A percentile compares a stretch with the other conserved stretches of the same genome.
Evolutionary conservation across 2,113 vertebrate genomes (phyloP).

Genomic region (Actinemys pallida): DNA sequence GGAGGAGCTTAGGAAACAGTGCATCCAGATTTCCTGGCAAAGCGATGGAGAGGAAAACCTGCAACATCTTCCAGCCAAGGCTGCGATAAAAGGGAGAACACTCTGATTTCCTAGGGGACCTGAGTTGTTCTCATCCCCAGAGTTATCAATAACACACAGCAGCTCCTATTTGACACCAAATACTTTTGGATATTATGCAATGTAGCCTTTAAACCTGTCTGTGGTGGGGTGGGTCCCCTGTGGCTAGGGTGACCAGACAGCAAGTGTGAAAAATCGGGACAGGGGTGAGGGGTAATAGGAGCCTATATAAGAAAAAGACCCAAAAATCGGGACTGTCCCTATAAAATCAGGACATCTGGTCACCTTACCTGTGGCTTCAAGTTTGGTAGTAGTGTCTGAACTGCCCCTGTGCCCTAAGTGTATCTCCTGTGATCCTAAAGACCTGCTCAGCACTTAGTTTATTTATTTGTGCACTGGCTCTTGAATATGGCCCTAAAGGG

Average conservation of each 20-base stretch:
- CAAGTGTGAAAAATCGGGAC: too few species aligned
- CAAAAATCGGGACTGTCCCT: too few species aligned
- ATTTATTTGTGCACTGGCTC: background rate
- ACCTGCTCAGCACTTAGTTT: background rate
- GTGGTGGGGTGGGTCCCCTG: background rate
- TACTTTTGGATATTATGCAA: background rate
- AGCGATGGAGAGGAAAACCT: background rate
- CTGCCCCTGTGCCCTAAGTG: background rate
- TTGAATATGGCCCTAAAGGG: background rate
- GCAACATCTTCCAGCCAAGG: background rate
- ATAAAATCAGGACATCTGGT: too few species aligned
- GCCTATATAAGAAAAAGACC: too few species aligned
- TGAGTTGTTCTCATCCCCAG: background rate
- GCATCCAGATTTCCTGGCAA: background rate
- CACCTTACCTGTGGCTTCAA: background rate
- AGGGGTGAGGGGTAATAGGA: too few species aligned
- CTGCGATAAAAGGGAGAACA: background rate
- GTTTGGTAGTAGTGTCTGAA: background rate
- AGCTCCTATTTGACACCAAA: background rate
- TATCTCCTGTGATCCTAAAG: background rate
- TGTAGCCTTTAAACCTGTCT: background rate
- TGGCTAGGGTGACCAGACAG: background rate
- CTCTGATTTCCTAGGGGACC: background rate
- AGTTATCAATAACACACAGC: background rate
- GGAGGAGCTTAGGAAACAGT: background rate